phyloP scores from a whole-genome alignment of 2,888 invertebrate species.

The Diaperis boleti region DNA sequence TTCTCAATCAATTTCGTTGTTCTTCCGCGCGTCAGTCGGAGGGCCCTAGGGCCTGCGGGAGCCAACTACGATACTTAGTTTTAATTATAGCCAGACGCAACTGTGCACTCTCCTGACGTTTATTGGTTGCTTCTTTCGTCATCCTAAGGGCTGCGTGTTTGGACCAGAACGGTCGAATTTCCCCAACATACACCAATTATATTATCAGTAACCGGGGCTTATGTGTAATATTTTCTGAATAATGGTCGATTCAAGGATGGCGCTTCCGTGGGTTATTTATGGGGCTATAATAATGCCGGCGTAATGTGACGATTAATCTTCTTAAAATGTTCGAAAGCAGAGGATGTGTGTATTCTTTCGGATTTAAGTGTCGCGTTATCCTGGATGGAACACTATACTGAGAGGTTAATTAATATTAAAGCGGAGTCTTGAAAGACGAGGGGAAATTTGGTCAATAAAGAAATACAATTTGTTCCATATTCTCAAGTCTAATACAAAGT shows the following conservation, averaged over 20 bases:
- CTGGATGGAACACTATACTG: not conserved
- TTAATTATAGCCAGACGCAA: conserved; percentile 63
- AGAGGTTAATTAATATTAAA: not conserved
- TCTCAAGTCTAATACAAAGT: too few relatives aligned
- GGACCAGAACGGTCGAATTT: conserved; percentile 29
- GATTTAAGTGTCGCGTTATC: conserved; percentile 4
- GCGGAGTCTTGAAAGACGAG: too few relatives aligned
- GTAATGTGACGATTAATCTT: conserved; percentile 9
- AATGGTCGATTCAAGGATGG: conserved; percentile 26
- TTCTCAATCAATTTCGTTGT: conserved; percentile 62
- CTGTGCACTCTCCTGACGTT: conserved; percentile 59
- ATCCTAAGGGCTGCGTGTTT: conserved; percentile 54
- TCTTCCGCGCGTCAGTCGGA: conserved; percentile 48
- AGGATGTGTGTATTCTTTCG: not conserved
- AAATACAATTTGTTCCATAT: too few relatives aligned
- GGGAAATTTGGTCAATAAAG: too few relatives aligned
- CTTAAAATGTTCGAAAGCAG: conserved; percentile 1
- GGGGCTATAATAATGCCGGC: conserved; percentile 12
- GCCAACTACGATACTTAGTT: conserved; percentile 62
- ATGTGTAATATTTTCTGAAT: conserved; percentile 28
- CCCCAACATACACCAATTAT: conserved; percentile 26
- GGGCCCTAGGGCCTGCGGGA: conserved; percentile 51
- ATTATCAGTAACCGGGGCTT: conserved; percentile 27
- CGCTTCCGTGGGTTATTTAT: conserved; percentile 24
- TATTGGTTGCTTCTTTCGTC: conserved; percentile 61